Percentiles rank a stretch among this genome's conserved stretches.
Evolutionary conservation across 2,888 invertebrate genomes (phyloP).

Genomic region (Odiellus spinosus): DNA sequence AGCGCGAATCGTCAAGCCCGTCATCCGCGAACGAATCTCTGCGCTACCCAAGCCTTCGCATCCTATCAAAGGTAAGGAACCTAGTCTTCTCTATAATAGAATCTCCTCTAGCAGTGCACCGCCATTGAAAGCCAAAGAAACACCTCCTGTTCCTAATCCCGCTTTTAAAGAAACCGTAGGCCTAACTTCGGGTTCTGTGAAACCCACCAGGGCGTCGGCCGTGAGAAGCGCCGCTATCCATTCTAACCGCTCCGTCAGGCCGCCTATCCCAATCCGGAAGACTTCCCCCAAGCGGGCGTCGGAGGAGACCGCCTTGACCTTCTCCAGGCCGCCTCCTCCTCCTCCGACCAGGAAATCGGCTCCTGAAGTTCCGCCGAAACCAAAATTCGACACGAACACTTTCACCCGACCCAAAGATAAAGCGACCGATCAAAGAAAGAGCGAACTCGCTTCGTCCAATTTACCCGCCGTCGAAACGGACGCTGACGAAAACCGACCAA

Average conservation of each 20-base stretch:
- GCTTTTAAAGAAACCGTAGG: too few species aligned
- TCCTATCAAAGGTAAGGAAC: constrained; percentile 10
- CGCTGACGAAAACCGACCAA: constrained; percentile 28
- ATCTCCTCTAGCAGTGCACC: constrained; percentile 5
- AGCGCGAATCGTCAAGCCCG: constrained; percentile 39
- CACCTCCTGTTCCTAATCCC: constrained; percentile 9
- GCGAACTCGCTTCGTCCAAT: background rate
- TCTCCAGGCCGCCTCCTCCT: too few species aligned
- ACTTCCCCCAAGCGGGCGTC: background rate
- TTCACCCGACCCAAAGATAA: background rate
- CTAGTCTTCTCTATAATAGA: background rate
- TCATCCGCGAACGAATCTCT: constrained; percentile 12
- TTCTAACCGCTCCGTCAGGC: background rate
- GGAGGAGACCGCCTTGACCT: background rate
- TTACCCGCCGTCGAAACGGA: background rate
- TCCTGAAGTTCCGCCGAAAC: background rate
- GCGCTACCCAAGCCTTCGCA: constrained; percentile 4
- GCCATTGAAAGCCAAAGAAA: constrained; percentile 2
- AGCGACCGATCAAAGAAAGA: background rate
- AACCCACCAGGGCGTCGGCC: constrained; percentile 15
- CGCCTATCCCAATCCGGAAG: background rate
- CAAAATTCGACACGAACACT: background rate
- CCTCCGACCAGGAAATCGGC: too few species aligned
- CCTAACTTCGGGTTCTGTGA: constrained; percentile 4
- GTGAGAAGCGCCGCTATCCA: constrained; percentile 3